Percentiles rank a stretch among this genome's conserved stretches.
Evolutionary conservation across 2,113 vertebrate species (phyloP).

Genomic region (Suncus etruscus): DNA sequence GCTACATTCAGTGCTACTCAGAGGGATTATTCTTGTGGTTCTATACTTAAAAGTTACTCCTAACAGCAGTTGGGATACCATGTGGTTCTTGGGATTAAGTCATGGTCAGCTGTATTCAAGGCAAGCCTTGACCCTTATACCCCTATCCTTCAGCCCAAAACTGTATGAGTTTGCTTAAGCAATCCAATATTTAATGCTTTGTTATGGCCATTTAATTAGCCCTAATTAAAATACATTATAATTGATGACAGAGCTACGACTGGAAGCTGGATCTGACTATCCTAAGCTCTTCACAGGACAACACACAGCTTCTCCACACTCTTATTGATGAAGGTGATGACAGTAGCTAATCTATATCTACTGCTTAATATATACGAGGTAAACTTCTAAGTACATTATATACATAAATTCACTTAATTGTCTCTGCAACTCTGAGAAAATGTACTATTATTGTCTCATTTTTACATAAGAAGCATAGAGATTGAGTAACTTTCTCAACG

Average conservation of each 20-base stretch:
- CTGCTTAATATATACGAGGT: background rate
- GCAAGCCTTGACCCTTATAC: too few species aligned
- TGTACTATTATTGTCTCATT: background rate
- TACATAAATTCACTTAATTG: background rate
- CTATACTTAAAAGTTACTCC: too few species aligned
- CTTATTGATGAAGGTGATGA: fast-evolving
- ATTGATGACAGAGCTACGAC: background rate
- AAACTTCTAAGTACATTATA: background rate
- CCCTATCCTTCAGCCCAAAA: too few species aligned
- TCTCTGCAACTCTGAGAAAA: background rate
- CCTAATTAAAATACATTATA: background rate
- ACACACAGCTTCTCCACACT: background rate
- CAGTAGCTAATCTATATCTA: background rate
- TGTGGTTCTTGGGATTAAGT: too few species aligned
- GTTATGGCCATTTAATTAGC: background rate
- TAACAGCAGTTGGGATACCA: too few species aligned
- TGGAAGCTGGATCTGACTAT: background rate
- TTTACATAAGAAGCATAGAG: slow-evolving; percentile 35
- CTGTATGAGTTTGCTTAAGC: background rate
- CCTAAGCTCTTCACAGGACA: background rate
- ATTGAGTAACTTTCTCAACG: background rate
- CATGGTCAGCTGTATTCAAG: too few species aligned
- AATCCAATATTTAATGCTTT: background rate
- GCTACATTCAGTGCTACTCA: too few species aligned
- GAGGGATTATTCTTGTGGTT: too few species aligned